Conservation (phyloP, 2,797 vertebrate species). For the Sparus aurata region DNA sequence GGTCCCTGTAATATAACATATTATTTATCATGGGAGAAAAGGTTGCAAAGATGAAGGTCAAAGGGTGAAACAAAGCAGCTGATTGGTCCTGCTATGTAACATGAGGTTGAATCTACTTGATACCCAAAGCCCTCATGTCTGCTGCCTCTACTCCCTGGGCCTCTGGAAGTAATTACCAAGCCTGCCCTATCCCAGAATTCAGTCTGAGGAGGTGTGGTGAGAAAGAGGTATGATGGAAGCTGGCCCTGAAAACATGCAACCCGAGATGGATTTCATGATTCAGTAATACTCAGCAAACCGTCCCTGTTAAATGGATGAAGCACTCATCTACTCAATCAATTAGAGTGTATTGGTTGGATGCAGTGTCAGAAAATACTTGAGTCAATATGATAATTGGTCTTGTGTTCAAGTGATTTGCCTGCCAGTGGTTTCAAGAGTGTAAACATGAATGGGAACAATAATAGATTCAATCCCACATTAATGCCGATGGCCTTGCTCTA, state of each 20-base stretch:
- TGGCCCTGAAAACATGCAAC: constrained; percentile 58
- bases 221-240: constrained; percentile 76
- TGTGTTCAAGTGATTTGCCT: neutral
- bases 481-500: constrained; percentile 14
- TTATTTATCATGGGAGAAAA: neutral
- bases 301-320: constrained; percentile 42
- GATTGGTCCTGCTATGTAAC: constrained; percentile 26
- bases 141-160: constrained; percentile 67
- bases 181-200: constrained; percentile 84
- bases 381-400: constrained; percentile 21
- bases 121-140: constrained; percentile 67
- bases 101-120: constrained; percentile 55
- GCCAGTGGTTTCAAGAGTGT: neutral
- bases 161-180: constrained; percentile 89
- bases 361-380: constrained; percentile 4
- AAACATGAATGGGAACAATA: constrained; percentile 14
- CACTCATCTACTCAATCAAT: constrained; percentile 20
- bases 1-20: neutral
- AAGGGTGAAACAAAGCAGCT: neutral
- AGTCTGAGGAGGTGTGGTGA: constrained; percentile 82
- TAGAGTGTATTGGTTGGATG: constrained; percentile 16
- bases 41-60: constrained; percentile 4
- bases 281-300: constrained; percentile 45
- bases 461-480: constrained; percentile 17
- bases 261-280: constrained; percentile 66